Conservation (phyloP, 2,888 invertebrate genomes). For the Iselma pallidipennis region DNA sequence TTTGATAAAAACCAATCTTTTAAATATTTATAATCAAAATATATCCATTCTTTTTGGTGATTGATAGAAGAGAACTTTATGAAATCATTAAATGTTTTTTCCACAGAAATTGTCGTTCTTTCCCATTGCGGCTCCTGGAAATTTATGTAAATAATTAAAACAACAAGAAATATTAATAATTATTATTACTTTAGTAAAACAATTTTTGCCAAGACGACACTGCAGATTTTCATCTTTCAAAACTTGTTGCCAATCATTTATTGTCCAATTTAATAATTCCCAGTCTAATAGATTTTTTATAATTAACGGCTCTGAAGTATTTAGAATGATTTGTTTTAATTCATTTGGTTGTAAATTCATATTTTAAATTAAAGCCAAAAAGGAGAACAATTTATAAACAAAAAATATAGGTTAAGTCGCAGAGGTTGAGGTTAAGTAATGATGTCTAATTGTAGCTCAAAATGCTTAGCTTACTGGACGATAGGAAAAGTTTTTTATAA, state of each 20-base stretch:
- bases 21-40: conserved; percentile 85
- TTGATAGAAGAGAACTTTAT: conserved; percentile 51
- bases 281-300: conserved; percentile 62
- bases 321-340: conserved; percentile 31
- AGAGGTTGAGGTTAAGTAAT: too few relatives aligned
- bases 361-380: not conserved
- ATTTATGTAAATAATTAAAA: not conserved
- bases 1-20: conserved; percentile 63
- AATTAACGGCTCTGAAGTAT: conserved; percentile 58
- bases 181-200: conserved; percentile 47
- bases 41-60: conserved; percentile 67
- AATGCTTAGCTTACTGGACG: too few relatives aligned
- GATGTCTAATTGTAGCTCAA: too few relatives aligned
- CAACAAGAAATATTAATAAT: conserved; percentile 9
- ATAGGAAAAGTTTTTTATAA: too few relatives aligned
- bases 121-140: conserved; percentile 78
- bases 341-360: conserved; percentile 7
- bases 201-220: conserved; percentile 60
- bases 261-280: conserved; percentile 63
- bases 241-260: conserved; percentile 63
- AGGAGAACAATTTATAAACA: too few relatives aligned
- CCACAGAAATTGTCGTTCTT: conserved; percentile 63
- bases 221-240: conserved; percentile 62
- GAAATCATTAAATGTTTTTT: conserved; percentile 69
- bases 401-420: too few relatives aligned